Evolutionary conservation across 2,888 invertebrate genomes (phyloP), one percentile per base, ranked within the genome.

Genomic region (Stenichneumon culpator): DNA sequence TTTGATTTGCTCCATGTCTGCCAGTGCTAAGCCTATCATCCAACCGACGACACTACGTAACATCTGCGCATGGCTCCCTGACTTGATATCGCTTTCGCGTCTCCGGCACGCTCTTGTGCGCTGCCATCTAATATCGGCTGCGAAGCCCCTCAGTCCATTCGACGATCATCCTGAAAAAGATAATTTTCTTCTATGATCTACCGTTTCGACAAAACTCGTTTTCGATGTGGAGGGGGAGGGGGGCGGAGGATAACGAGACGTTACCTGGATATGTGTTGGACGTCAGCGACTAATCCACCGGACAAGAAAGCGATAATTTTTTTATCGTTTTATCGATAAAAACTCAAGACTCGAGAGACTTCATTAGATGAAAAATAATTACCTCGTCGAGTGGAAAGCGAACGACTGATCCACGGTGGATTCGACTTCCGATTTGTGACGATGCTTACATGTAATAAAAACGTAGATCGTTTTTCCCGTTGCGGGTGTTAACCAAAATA

Each of bases 31-130:
- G 78, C 87, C 86, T 88, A 89, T 91, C 89, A 90, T 90, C 89
- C 89, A 89, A 87, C 89, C 90, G 74, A 89, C 69, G 75, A 89
- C 89, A 86, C 87, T 90, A 86, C 86, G 87, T 87, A 89, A 87
- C 86, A 89, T 86, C 86, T 88, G 89, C 70, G 87, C 90, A 90
- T 91, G 88, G 82, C 88, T 85, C 77, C 78, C 74, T 54, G 65
- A 86, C 86, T 67, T 60, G 32, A 84, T 73, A 67, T 54, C 54
- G 70, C 79, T 54, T 72, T 52, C 25, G 78, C 65, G 50, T 67
- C 39, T 47, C 39, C 52, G 36, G 36, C 36, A 5, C 5, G 25
- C 36, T 39, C 19, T 4, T n/a, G 47, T 52, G 16, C n/a, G 11
- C 6, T 50, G 67, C 77, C 77, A 54, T 67, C n/a, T 75, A 65